Evolutionary conservation across 2,797 vertebrate species (phyloP).

Genomic region (Amphiprion clarkii): DNA sequence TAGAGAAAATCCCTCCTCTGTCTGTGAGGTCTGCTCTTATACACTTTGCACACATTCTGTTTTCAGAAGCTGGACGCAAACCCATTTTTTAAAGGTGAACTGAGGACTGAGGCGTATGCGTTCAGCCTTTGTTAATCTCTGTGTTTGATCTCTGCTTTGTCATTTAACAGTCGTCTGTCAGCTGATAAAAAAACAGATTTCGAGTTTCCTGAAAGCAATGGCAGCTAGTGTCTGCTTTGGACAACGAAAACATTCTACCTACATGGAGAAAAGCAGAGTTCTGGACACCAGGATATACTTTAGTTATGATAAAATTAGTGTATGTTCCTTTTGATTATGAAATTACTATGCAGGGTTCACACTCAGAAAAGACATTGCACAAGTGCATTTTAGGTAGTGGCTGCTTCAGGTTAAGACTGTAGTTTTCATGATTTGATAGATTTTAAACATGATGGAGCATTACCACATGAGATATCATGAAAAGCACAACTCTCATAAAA

Average conservation of each 20-base stretch:
- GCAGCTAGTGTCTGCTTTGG: slow-evolving; percentile 1
- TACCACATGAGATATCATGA: no score
- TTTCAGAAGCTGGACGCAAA: slow-evolving; percentile 11
- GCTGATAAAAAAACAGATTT: slow-evolving; percentile 32
- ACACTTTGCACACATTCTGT: neutral
- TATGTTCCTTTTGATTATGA: no score
- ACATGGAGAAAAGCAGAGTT: neutral
- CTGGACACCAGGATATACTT: neutral
- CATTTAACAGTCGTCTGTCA: slow-evolving; percentile 20
- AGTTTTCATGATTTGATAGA: no score
- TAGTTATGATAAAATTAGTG: no score
- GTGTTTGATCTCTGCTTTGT: slow-evolving; percentile 53
- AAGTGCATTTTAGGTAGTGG: no score
- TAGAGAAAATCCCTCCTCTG: slow-evolving; percentile 16
- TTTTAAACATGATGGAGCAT: no score
- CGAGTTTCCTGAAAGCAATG: slow-evolving; percentile 17
- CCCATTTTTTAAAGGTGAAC: slow-evolving; percentile 45
- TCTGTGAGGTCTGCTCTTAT: slow-evolving; percentile 13
- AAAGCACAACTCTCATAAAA: no score
- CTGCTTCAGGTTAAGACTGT: no score
- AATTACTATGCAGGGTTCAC: no score
- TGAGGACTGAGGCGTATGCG: neutral
- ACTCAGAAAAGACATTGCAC: no score
- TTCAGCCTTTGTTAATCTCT: slow-evolving; percentile 39
- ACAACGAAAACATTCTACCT: neutral